phyloP scores from a whole-genome alignment of 2,113 vertebrate genomes.

The Suricata suricatta region DNA sequence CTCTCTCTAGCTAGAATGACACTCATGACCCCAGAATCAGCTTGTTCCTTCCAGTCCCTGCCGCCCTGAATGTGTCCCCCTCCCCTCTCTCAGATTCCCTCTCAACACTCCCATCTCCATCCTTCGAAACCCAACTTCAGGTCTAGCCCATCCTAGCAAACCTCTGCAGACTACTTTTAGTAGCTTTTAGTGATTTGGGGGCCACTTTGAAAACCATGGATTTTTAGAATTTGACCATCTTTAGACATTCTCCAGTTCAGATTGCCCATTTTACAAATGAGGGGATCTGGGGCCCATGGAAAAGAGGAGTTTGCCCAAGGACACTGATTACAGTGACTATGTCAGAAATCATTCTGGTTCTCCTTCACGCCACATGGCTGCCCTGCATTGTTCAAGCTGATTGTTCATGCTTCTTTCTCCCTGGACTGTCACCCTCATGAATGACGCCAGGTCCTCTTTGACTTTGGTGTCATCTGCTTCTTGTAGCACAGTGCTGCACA shows the following conservation, averaged over 20 bases:
- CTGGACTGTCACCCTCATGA: neutral
- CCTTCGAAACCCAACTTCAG: neutral
- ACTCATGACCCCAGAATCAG: neutral
- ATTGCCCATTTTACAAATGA: neutral
- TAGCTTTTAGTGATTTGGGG: neutral
- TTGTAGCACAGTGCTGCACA: neutral
- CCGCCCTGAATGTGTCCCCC: neutral
- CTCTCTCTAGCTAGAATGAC: neutral
- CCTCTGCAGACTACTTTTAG: neutral
- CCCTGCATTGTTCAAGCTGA: neutral
- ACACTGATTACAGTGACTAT: neutral
- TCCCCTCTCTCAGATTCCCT: neutral
- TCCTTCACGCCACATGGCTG: accelerated
- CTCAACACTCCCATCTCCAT: too few species aligned
- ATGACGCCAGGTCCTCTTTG: neutral
- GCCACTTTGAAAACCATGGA: neutral
- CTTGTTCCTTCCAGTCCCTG: neutral
- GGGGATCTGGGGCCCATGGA: neutral
- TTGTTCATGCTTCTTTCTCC: neutral
- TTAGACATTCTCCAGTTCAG: neutral
- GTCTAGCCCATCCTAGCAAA: neutral
- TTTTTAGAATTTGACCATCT: neutral
- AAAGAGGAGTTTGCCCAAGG: neutral
- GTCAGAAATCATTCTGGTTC: neutral
- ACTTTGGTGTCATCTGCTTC: neutral